Conservation (phyloP, 2,888 invertebrate genomes). For the Ametastegia equiseti region DNA sequence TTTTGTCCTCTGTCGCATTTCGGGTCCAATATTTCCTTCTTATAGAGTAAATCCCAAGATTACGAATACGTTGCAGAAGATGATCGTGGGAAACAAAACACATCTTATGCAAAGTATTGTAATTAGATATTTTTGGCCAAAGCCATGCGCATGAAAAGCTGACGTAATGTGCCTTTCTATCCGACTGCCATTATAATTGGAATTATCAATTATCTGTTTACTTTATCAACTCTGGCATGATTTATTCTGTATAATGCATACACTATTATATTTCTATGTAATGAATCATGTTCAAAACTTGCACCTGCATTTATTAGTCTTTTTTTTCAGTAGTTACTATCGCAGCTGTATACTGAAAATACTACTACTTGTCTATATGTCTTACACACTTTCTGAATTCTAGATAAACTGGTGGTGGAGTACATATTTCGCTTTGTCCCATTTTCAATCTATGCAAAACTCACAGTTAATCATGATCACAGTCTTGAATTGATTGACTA, state of each 20-base stretch:
- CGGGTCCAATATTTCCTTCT: background rate
- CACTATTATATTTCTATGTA: background rate
- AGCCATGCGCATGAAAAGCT: background rate
- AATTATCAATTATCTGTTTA: background rate
- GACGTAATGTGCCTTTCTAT: background rate
- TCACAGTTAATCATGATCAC: conserved; percentile 15
- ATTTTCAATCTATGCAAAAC: background rate
- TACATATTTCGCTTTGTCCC: background rate
- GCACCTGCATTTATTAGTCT: conserved; percentile 6
- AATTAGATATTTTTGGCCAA: background rate
- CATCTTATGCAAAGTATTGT: background rate
- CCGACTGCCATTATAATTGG: background rate
- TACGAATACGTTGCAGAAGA: background rate
- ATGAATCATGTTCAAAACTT: conserved; percentile 14
- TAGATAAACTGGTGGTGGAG: background rate
- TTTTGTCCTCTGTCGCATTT: background rate
- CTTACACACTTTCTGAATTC: background rate
- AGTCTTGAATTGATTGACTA: background rate
- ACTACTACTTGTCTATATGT: background rate
- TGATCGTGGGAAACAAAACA: background rate
- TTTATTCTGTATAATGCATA: conserved; percentile 3
- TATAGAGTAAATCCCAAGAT: background rate
- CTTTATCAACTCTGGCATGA: conserved; percentile 13
- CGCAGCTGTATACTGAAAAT: background rate
- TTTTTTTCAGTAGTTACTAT: background rate